These are phyloP conservation scores for Lagorchestes hirsutus DNA, from an alignment of 2,797 vertebrate species.

Conservation along the genomic window DNA sequence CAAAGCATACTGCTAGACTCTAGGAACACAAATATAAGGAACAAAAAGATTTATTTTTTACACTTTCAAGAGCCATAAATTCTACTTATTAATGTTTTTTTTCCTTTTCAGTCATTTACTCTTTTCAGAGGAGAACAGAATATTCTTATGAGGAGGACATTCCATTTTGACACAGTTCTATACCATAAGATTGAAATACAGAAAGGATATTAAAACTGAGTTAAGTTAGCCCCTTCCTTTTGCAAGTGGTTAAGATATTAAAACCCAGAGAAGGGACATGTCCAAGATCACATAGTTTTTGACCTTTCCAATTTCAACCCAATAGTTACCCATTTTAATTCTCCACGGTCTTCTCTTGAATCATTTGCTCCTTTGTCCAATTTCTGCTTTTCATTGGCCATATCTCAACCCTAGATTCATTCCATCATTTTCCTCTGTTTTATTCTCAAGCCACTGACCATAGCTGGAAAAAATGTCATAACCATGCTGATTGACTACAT, in stretches of 20 bases:
- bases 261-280: background rate
- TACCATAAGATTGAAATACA: background rate
- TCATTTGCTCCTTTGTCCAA: background rate
- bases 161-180: too few species aligned
- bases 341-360: background rate
- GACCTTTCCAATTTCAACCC: background rate
- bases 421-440: background rate
- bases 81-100: too few species aligned
- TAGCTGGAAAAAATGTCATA: background rate
- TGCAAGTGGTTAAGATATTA: background rate
- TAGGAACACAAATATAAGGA: too few species aligned
- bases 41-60: too few species aligned
- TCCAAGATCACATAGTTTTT: background rate
- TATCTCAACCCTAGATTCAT: background rate
- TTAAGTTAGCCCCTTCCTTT: background rate
- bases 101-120: too few species aligned
- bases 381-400: background rate
- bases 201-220: background rate
- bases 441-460: background rate
- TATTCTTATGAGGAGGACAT: too few species aligned
- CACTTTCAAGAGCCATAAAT: too few species aligned
- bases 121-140: too few species aligned
- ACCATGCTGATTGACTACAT: background rate
- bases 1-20: background rate
- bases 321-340: background rate